Evolutionary conservation across 2,797 vertebrate species (phyloP).

Genomic region (Scolopax rusticola): DNA sequence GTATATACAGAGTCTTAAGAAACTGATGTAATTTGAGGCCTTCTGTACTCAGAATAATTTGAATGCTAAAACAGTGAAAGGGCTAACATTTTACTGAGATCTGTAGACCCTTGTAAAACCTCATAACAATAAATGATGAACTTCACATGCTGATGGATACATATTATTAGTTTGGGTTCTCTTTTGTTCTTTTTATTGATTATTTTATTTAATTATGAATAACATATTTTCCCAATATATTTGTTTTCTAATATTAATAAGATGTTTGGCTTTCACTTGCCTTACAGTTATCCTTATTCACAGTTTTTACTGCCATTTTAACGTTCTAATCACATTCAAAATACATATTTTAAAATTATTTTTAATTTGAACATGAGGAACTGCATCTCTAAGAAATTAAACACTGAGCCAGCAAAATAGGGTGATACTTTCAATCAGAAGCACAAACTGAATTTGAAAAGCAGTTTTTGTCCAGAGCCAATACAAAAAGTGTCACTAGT

Average conservation of each 20-base stretch:
- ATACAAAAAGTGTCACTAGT: slow-evolving; percentile 38
- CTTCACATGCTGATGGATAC: not conserved
- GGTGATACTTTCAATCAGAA: slow-evolving; percentile 28
- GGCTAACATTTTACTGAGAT: not conserved
- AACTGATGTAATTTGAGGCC: not conserved
- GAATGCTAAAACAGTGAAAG: not conserved
- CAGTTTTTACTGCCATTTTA: not conserved
- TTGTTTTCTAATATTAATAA: not conserved
- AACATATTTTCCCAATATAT: not conserved
- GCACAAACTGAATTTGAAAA: slow-evolving; percentile 11
- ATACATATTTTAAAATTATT: not conserved
- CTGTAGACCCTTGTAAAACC: not conserved
- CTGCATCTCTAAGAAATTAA: slow-evolving; percentile 8
- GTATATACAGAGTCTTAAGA: not conserved
- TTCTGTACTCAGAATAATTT: not conserved
- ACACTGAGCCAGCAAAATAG: not conserved
- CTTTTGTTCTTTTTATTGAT: not conserved
- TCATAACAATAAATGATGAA: not conserved
- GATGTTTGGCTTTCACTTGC: not conserved
- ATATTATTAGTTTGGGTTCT: not conserved
- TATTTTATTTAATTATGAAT: not conserved
- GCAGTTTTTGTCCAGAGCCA: not conserved
- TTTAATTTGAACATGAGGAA: slow-evolving; percentile 14
- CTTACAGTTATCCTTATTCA: not conserved
- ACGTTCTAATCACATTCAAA: not conserved